Conservation (phyloP, 2,113 vertebrate species). For the Polypterus senegalus region DNA sequence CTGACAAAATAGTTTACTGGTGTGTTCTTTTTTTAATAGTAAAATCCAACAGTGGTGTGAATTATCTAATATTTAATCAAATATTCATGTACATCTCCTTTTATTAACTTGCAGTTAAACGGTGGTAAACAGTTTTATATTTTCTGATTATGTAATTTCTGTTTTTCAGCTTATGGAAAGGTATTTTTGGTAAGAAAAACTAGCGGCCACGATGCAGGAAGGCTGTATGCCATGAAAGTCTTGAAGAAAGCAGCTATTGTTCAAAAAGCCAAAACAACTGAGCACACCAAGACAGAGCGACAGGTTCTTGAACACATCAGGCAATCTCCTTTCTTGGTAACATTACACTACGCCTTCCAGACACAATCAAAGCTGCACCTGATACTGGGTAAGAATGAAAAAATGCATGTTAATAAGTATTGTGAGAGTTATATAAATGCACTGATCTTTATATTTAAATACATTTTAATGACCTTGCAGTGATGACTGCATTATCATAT, state of each 20-base stretch:
- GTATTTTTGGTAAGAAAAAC: conserved; percentile 83
- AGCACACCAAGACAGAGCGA: conserved; percentile 77
- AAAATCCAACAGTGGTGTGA: too few species aligned
- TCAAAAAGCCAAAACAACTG: conserved; percentile 77
- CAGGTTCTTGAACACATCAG: conserved; percentile 80
- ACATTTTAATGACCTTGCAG: not conserved
- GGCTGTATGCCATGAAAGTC: conserved; percentile 88
- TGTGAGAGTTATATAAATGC: not conserved
- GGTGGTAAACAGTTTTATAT: not conserved
- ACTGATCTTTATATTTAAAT: not conserved
- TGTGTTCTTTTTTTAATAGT: too few species aligned
- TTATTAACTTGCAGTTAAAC: too few species aligned
- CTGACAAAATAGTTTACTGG: too few species aligned
- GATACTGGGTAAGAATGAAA: conserved; percentile 57
- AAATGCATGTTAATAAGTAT: not conserved
- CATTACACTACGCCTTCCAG: conserved; percentile 85
- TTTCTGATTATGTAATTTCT: conserved; percentile 12
- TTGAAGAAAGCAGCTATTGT: conserved; percentile 81
- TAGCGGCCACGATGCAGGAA: conserved; percentile 64
- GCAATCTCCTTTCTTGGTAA: conserved; percentile 80
- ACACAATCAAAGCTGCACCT: conserved; percentile 81
- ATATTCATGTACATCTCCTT: too few species aligned
- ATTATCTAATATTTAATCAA: too few species aligned
- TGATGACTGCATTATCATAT: not conserved
- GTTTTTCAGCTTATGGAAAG: conserved; percentile 72